Conservation (phyloP, 2,888 invertebrate species). For the Eutolmus rufibarbis region DNA sequence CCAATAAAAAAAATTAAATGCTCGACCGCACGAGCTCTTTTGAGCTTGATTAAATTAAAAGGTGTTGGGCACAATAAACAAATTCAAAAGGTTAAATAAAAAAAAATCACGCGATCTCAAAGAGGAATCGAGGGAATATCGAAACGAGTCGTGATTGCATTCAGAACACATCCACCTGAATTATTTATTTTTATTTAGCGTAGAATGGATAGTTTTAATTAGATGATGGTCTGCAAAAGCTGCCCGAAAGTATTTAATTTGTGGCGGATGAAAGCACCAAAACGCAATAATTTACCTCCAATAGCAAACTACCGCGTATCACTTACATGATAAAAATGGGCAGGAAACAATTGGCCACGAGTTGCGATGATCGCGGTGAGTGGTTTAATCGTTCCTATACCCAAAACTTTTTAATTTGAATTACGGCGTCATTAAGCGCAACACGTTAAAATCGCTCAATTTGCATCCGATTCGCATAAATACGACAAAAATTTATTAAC, state of each 20-base stretch:
- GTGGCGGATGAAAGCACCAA: slow-evolving; percentile 5
- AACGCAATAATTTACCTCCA: slow-evolving; percentile 1
- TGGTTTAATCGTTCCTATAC: slow-evolving; percentile 33
- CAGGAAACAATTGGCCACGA: slow-evolving; percentile 3
- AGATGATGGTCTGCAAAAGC: slow-evolving; percentile 32
- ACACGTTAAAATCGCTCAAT: slow-evolving; percentile 45
- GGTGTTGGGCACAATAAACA: background rate
- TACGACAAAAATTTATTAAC: slow-evolving; percentile 25
- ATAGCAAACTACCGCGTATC: background rate
- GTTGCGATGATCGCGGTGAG: background rate
- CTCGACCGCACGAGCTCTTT: background rate
- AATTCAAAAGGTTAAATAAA: background rate
- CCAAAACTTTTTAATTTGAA: slow-evolving; percentile 43
- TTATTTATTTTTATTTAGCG: slow-evolving; percentile 15
- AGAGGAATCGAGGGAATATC: background rate
- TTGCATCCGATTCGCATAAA: slow-evolving; percentile 31
- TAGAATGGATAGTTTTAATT: slow-evolving; percentile 36
- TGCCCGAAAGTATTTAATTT: slow-evolving; percentile 31
- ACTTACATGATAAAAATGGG: slow-evolving; percentile 1
- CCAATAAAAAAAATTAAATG: background rate
- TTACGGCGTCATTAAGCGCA: slow-evolving; percentile 45
- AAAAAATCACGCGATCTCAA: background rate
- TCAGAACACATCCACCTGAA: background rate
- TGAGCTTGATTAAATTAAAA: background rate
- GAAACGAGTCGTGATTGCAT: background rate